Conservation (phyloP, 2,888 invertebrate species). For the Alloplasta piceator region DNA sequence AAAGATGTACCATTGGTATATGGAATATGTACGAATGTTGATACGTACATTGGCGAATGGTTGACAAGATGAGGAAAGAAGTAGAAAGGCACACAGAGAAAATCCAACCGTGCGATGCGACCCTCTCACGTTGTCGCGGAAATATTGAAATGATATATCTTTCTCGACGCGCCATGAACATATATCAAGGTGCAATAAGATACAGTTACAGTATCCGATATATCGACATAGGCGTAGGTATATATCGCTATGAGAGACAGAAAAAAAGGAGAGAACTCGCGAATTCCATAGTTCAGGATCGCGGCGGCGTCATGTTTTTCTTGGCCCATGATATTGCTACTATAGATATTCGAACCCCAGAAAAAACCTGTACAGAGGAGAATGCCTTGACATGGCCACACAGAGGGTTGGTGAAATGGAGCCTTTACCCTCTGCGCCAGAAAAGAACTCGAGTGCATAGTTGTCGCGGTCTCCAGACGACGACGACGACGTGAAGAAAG, state of each 20-base stretch:
- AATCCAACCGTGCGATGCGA: conserved; percentile 19
- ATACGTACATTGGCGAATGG: neutral
- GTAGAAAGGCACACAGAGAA: neutral
- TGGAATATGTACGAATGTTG: neutral
- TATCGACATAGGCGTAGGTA: conserved; percentile 24
- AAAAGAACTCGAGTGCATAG: neutral
- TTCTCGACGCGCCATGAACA: neutral
- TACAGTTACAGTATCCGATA: conserved; percentile 27
- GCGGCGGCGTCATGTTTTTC: conserved; percentile 42
- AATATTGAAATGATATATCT: conserved; percentile 57
- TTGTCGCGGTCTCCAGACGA: conserved; percentile 10
- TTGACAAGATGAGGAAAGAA: conserved; percentile 38
- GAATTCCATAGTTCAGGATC: conserved; percentile 40
- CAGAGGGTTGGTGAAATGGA: no score
- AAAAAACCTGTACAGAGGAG: no score
- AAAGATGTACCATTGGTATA: no score
- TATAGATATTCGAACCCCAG: neutral
- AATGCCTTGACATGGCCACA: no score
- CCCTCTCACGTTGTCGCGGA: conserved; percentile 41
- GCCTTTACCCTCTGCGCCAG: neutral
- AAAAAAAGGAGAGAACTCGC: conserved; percentile 33
- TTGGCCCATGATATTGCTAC: conserved; percentile 9
- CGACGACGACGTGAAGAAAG: neutral
- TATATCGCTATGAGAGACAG: neutral
- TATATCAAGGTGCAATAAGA: neutral